Conservation (phyloP, 2,113 vertebrate species). For the Gymnogyps californianus region DNA sequence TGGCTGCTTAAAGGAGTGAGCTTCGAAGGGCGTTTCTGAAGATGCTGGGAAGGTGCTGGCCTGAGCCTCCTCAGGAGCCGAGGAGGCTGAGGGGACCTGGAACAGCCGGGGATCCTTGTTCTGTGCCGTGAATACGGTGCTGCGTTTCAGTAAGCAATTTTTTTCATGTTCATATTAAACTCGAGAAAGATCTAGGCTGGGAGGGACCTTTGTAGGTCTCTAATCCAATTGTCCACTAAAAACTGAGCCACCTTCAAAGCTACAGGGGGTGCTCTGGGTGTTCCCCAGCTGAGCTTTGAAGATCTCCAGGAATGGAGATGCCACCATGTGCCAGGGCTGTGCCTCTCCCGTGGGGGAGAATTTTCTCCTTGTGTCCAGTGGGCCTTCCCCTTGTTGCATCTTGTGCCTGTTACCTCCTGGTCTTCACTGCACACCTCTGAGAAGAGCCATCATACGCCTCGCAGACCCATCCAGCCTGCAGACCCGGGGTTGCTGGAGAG, state of each 20-base stretch:
- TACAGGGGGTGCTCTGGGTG: not conserved
- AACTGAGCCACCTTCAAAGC: not conserved
- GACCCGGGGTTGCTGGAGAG: not conserved
- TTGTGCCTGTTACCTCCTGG: not conserved
- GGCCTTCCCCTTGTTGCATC: too few species aligned
- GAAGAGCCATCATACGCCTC: rapidly evolving
- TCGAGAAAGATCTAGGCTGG: not conserved
- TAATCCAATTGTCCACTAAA: not conserved
- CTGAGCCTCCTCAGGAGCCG: not conserved
- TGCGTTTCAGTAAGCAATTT: not conserved
- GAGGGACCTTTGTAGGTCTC: not conserved
- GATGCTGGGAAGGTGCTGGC: not conserved
- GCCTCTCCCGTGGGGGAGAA: not conserved
- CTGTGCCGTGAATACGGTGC: rapidly evolving
- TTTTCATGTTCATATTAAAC: not conserved
- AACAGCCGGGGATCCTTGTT: rapidly evolving
- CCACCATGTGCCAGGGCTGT: not conserved
- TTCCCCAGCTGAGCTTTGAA: not conserved
- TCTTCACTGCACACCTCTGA: not conserved
- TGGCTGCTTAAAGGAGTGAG: not conserved
- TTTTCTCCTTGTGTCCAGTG: not conserved
- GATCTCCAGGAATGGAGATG: not conserved
- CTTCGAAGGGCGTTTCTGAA: not conserved
- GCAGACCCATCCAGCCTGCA: not conserved
- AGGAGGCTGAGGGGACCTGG: not conserved